Evolutionary conservation across 2,797 vertebrate genomes (phyloP).

Genomic region (Pyrrhura leucotis): DNA sequence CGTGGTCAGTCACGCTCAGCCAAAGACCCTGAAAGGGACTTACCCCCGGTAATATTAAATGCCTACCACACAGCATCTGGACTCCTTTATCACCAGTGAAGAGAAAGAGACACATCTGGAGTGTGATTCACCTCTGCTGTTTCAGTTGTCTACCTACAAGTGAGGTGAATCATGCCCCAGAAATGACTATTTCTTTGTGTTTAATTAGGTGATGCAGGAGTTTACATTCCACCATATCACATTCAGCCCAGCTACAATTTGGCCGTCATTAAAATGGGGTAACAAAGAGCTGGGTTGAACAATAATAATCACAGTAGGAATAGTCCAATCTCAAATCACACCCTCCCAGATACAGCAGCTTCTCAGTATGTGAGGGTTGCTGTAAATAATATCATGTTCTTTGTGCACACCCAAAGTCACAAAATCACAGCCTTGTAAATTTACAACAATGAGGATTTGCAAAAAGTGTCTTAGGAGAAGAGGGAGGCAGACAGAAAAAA

Average conservation of each 20-base stretch:
- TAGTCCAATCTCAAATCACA: not conserved
- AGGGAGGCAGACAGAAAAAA: not conserved
- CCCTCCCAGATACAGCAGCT: not conserved
- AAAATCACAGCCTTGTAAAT: not conserved
- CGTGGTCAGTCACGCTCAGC: not conserved
- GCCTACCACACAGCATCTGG: not conserved
- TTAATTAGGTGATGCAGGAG: not conserved
- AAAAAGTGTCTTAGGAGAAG: not conserved
- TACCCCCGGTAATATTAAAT: not conserved
- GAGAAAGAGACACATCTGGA: slow-evolving; percentile 44
- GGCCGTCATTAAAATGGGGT: not conserved
- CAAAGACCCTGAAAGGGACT: not conserved
- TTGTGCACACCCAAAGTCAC: not conserved
- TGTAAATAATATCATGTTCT: not conserved
- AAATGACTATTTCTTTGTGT: not conserved
- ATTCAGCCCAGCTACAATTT: not conserved
- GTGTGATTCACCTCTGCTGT: not conserved
- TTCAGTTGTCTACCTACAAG: slow-evolving; percentile 21
- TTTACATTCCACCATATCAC: not conserved
- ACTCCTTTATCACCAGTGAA: not conserved
- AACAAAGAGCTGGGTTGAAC: not conserved
- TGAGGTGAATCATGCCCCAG: slow-evolving; percentile 36
- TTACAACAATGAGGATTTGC: not conserved
- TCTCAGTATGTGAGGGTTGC: rapidly evolving
- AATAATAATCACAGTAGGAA: not conserved